Percentiles rank a stretch among this genome's conserved stretches.
Conservation (phyloP, 2,113 vertebrate genomes). For the Sitta europaea region DNA sequence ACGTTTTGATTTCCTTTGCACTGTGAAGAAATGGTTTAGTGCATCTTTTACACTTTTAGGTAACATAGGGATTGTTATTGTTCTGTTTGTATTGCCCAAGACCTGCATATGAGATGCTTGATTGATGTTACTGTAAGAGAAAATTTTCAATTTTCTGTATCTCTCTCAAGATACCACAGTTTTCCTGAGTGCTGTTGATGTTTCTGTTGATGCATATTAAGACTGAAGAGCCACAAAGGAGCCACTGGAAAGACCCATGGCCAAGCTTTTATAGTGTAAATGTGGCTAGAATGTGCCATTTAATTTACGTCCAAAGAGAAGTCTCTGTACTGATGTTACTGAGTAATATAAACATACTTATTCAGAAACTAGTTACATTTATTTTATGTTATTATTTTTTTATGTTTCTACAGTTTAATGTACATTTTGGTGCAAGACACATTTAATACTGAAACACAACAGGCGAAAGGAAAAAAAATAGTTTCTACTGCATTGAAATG, state of each 20-base stretch:
- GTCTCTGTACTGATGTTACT: neutral
- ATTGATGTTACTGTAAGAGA: neutral
- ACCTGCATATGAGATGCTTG: neutral
- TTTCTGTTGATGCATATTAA: neutral
- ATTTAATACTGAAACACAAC: neutral
- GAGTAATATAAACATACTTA: neutral
- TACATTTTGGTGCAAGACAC: neutral
- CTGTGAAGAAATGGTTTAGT: neutral
- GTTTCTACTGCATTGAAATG: neutral
- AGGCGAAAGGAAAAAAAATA: neutral
- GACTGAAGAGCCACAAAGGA: neutral
- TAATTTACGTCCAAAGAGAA: neutral
- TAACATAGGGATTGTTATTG: fast-evolving
- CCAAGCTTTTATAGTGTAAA: neutral
- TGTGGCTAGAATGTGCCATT: neutral
- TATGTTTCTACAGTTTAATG: neutral
- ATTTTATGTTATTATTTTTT: too few relatives aligned
- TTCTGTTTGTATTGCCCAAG: neutral
- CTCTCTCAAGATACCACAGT: neutral
- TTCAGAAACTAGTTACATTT: neutral
- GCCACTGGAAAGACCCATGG: neutral
- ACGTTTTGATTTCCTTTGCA: neutral
- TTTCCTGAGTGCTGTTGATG: neutral
- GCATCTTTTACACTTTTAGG: neutral
- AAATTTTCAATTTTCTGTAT: neutral